Base-by-base conservation (phyloP, 2,888 invertebrate genomes). In the Diaprepes abbreviatus region DNA sequence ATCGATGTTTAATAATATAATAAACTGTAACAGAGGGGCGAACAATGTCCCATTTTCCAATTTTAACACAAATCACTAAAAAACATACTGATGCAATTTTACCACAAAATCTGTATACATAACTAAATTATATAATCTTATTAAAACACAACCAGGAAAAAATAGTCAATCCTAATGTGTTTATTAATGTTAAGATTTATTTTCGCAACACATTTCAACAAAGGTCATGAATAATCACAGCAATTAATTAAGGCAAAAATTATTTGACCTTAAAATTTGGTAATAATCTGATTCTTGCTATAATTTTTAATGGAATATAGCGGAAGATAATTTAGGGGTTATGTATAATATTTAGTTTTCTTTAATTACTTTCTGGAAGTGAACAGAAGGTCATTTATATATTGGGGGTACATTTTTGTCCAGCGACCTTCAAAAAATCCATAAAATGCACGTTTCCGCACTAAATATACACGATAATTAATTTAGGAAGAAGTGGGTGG, bases 181-280 rank as follows among this genome's bases (percentile, higher is more conserved):
- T 24, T 24, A 35, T 35, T 0, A n/a, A 3, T n/a, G 1, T 10
- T n/a, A 45, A 21, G 24, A 28, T 28, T 28, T 28, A 48, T 50
- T 50, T 12, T 4, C 24, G 24, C 14, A 28, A 19, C 48, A 10
- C 3, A 48, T 28, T 45, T 12, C 5, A 48, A 2, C 12, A 24
- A 14, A 48, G 48, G 48, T 28, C 28, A 48, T 12, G n/a, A 48
- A 28, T 48, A 19, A 48, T 48, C 28, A 14, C 12, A 28, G 14
- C 7, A 28, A 14, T 28, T 48, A 48, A 14, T 24, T 24, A 12
- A 24, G 12, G 48, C 48, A 21, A n/a, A 48, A 28, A 7, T 24
- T 48, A 28, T 24, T 14, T 28, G 28, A 28, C 48, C 48, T 24
- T 50, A 9, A 50, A 28, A 28, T 28, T 50, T 50, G 48, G 48